These are phyloP conservation scores for Drosophila nasuta DNA, from an alignment of 1,140 invertebrate species.

Conservation along the genomic window DNA sequence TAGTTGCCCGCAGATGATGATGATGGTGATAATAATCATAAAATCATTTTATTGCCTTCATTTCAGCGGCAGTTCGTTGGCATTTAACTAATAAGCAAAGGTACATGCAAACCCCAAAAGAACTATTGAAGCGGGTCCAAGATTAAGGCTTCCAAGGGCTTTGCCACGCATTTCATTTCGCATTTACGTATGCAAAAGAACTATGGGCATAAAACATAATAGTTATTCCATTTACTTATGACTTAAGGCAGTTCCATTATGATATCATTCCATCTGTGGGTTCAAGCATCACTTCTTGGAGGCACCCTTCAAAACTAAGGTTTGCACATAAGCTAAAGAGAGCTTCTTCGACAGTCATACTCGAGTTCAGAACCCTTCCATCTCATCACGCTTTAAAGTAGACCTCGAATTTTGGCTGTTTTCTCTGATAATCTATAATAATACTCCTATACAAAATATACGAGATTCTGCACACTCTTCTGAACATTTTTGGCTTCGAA, in stretches of 20 bases:
- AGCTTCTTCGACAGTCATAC: too few species aligned
- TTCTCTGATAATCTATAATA: too few species aligned
- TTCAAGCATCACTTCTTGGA: too few species aligned
- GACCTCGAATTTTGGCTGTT: too few species aligned
- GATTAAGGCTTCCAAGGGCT: background rate
- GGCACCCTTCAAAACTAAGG: too few species aligned
- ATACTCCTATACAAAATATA: too few species aligned
- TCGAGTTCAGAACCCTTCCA: too few species aligned
- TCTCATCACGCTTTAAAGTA: too few species aligned
- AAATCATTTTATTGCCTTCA: constrained; percentile 56
- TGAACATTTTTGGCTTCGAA: too few species aligned
- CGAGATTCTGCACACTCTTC: too few species aligned
- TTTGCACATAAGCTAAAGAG: too few species aligned
- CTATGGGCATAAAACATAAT: constrained; percentile 23
- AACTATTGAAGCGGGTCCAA: constrained; percentile 23
- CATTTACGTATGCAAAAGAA: constrained; percentile 26
- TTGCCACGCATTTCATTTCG: constrained; percentile 1
- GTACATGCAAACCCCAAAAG: constrained; percentile 4
- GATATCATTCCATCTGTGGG: background rate
- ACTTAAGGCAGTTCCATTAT: background rate
- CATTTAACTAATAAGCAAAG: constrained; percentile 59
- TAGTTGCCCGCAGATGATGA: constrained; percentile 36
- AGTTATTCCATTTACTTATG: constrained; percentile 5
- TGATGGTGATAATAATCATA: constrained; percentile 59
- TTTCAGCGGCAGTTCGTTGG: constrained; percentile 31